Evolutionary conservation across 2,113 vertebrate species (phyloP), one percentile per base, ranked within the genome.

Genomic region (Tetraodon nigroviridis): DNA sequence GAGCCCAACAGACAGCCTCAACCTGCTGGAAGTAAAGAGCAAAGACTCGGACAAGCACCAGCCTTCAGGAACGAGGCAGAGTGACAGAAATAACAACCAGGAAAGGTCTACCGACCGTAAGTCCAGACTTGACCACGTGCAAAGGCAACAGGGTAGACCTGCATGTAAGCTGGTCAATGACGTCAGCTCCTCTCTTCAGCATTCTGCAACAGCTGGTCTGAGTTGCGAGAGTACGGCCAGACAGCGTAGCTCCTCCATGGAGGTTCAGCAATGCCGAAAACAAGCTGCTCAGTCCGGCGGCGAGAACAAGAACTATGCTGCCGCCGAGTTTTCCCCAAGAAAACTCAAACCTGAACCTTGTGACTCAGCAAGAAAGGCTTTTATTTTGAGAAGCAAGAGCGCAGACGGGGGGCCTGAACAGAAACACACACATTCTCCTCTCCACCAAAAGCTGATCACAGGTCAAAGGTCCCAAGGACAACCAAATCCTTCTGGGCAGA

Each of bases 111-210:
- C 78, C 56, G 92, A 92, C 32, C 89, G 83, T 27, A 91, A 89
- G 82, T 92, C 90, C 44, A 90, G 91, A 83, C 86, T 91, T 3
- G 89, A 90, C 60, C 85, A 87, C 64, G 89, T 92, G 73, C 87
- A 90, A 77, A 91, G 89, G 66, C 90, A 92, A 61, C 88, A 92
- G 50, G 89, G 84, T 17, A 84, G 86, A 71, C 63, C 87, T 2
- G 79, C 84, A 61, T 7, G n/a, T 14, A 80, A 71, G 48, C 68
- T 79, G 52, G 51, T 49, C 0, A 45, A 44, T 29, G 64, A 82
- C 6, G 4, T 51, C 19, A 71, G 32, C 8, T 60, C 66, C 24
- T 86, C 89, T 13, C 74, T 93, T 80, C 90, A 90, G 72, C 90
- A 92, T 74, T 82, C 85, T 64, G 92, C 90, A 60, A 82, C 89